These are phyloP conservation scores for Zaprionus capensis DNA, from an alignment of 1,140 invertebrate genomes.

Conservation along the genomic window DNA sequence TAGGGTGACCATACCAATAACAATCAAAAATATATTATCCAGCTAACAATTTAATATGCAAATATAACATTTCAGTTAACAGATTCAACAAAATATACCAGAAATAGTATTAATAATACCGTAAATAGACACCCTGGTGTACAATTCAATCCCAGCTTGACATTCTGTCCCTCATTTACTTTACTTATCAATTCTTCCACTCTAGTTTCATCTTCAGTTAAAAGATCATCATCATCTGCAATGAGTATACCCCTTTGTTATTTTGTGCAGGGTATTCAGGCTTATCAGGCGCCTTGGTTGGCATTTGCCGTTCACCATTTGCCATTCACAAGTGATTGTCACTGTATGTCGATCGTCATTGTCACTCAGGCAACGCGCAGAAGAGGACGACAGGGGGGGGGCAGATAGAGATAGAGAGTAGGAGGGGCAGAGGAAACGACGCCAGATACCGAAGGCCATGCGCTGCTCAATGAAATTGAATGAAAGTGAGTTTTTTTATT, in stretches of 20 bases:
- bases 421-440: conserved; percentile 6
- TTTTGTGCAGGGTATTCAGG: conserved; percentile 12
- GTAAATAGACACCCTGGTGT: too few species aligned
- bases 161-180: neutral
- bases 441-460: conserved; percentile 49
- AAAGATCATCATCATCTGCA: neutral
- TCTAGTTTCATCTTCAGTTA: neutral
- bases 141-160: neutral
- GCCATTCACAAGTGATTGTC: conserved; percentile 52
- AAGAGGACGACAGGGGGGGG: neutral
- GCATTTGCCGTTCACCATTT: conserved; percentile 5
- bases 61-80: too few species aligned
- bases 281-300: conserved; percentile 22
- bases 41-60: too few species aligned
- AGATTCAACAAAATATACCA: too few species aligned
- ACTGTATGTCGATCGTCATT: conserved; percentile 36
- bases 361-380: conserved; percentile 13
- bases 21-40: too few species aligned
- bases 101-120: too few species aligned
- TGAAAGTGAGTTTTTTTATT: conserved; percentile 66
- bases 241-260: neutral
- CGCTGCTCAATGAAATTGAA: conserved; percentile 54
- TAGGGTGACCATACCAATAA: too few species aligned
- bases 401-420: neutral
- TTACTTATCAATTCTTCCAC: too few species aligned